Evolutionary conservation across 37 sponge, comb jelly and placozoan genomes (phyloP).

Genomic region (Geodia barretti): DNA sequence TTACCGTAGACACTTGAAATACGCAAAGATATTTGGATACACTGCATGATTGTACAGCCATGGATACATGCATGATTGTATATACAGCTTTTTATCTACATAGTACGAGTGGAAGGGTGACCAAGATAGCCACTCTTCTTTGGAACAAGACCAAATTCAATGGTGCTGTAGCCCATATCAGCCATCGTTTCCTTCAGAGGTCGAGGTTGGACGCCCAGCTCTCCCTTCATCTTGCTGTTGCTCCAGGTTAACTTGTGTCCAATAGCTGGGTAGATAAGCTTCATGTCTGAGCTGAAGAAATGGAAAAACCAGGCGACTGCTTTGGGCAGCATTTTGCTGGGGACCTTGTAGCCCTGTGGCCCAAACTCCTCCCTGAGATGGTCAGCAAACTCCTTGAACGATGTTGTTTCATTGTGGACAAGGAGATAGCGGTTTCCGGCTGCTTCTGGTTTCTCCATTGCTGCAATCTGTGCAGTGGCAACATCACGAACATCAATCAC

Average conservation of each 20-base stretch:
- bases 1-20: too few species aligned
- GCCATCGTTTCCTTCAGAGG: slow-evolving; percentile 37
- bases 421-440: slow-evolving; percentile 46
- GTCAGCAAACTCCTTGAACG: slow-evolving; percentile 49
- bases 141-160: slow-evolving; percentile 49
- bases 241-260: slow-evolving; percentile 18
- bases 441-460: slow-evolving; percentile 47
- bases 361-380: slow-evolving; percentile 48
- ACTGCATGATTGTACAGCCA: neutral
- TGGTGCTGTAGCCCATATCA: slow-evolving; percentile 67
- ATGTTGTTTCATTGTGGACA: slow-evolving; percentile 3
- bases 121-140: slow-evolving; percentile 21
- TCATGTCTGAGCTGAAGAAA: neutral
- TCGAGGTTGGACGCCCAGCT: slow-evolving; percentile 56
- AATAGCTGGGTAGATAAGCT: neutral
- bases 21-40: neutral
- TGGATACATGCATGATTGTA: neutral
- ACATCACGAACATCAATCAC: slow-evolving; percentile 79
- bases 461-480: slow-evolving; percentile 60
- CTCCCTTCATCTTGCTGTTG: slow-evolving; percentile 41
- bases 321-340: slow-evolving; percentile 14
- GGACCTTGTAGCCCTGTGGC: slow-evolving; percentile 62
- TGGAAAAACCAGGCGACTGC: neutral
- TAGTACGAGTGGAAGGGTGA: neutral
- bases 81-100: neutral